phyloP scores from a whole-genome alignment of 2,113 vertebrate genomes.

The Bos taurus region ARS-UCD2.0 NC_037332.1:38083501-38084000 shows the following conservation, averaged over 20 bases:
- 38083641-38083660: neutral
- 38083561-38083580: neutral
- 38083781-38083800: neutral
- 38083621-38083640: neutral
- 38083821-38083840: neutral
- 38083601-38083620: neutral
- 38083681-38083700: neutral
- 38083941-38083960: neutral
- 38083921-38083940: neutral
- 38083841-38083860: neutral
- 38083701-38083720: neutral
- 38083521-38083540: neutral
- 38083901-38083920: neutral
- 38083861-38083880: neutral
- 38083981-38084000: neutral
- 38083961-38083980: neutral
- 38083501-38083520: neutral
- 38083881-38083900: neutral
- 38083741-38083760: neutral
- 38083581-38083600: neutral
- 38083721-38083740: neutral
- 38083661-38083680: neutral
- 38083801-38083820: neutral
- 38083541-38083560: neutral
- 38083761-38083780: neutral